These are phyloP conservation scores for Karalla daura DNA, from an alignment of 2,797 vertebrate genomes.

Conservation along the genomic window DNA sequence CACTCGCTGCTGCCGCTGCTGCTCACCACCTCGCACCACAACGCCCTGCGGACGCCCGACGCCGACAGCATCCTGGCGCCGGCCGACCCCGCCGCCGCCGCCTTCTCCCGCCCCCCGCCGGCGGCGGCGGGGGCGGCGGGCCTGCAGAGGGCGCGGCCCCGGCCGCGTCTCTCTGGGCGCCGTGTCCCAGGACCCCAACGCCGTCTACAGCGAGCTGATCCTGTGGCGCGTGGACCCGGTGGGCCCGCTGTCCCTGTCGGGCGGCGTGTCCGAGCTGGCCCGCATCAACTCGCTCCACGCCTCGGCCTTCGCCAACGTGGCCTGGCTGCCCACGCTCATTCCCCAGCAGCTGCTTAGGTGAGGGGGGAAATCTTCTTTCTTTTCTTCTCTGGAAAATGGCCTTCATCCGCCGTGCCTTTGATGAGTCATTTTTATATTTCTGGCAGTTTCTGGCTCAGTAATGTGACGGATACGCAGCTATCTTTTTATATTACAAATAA, in stretches of 20 bases:
- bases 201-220: slow-evolving; percentile 97
- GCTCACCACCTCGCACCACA: slow-evolving; percentile 98
- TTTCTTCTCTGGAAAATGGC: neutral
- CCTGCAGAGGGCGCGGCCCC: no score
- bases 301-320: slow-evolving; percentile 97
- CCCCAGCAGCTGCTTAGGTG: slow-evolving; percentile 97
- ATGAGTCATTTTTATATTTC: slow-evolving; percentile 18
- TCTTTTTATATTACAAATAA: slow-evolving; percentile 2
- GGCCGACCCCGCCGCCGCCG: slow-evolving; percentile 33
- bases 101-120: slow-evolving; percentile 36
- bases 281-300: slow-evolving; percentile 97
- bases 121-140: slow-evolving; percentile 58
- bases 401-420: slow-evolving; percentile 2
- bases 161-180: slow-evolving; percentile 71
- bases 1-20: slow-evolving; percentile 96
- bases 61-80: slow-evolving; percentile 73
- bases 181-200: slow-evolving; percentile 90
- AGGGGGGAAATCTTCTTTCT: slow-evolving; percentile 63
- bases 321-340: slow-evolving; percentile 96
- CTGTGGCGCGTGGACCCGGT: slow-evolving; percentile 98
- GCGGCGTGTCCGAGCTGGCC: slow-evolving; percentile 97
- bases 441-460: slow-evolving; percentile 10
- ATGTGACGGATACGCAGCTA: neutral
- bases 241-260: slow-evolving; percentile 95
- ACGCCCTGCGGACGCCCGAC: slow-evolving; percentile 89